A percentile compares a stretch with the other conserved stretches of the same genome.
Conservation (phyloP, 2,888 invertebrate genomes). For the Eurois occulta region DNA sequence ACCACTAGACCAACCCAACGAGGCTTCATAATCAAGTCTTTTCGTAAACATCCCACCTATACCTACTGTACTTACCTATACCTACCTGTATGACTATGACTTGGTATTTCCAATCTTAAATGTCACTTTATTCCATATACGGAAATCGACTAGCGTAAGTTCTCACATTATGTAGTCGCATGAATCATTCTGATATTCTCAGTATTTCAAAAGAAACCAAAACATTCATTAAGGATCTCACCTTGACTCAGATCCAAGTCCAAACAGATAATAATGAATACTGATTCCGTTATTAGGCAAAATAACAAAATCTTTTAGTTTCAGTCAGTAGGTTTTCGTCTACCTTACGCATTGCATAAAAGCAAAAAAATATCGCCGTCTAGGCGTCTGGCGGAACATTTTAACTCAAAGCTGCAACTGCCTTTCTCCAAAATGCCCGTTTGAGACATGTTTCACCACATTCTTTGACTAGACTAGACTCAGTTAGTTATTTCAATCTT, state of each 20-base stretch:
- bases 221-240: constrained; percentile 1
- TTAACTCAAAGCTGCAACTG: background rate
- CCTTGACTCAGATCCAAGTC: constrained; percentile 4
- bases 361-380: background rate
- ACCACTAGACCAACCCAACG: background rate
- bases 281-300: background rate
- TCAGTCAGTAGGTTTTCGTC: background rate
- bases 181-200: constrained; percentile 35
- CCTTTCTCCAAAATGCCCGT: background rate
- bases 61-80: too few species aligned
- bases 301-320: background rate
- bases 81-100: background rate
- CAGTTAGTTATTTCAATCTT: background rate
- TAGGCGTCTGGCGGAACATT: background rate
- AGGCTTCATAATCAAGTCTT: background rate
- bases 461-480: background rate
- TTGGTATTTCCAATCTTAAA: background rate
- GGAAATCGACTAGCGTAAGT: background rate
- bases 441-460: background rate
- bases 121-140: background rate
- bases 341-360: background rate
- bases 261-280: constrained; percentile 9
- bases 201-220: constrained; percentile 29
- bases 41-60: background rate
- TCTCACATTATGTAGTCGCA: background rate